Evolutionary conservation across 1,140 invertebrate species (phyloP).

Genomic region (Melanaphis sacchari): DNA sequence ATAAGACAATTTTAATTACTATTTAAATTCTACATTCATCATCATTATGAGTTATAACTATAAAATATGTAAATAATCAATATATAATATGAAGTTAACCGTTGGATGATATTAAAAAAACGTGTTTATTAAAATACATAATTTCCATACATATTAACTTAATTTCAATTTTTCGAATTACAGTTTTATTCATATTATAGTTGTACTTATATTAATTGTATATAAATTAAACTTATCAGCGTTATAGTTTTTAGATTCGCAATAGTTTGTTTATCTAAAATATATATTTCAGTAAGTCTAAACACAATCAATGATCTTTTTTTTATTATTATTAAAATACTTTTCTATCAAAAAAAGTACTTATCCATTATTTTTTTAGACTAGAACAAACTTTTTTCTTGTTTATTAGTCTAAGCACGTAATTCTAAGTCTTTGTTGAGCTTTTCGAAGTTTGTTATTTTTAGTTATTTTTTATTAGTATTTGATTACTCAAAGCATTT

Average conservation of each 20-base stretch:
- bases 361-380: neutral
- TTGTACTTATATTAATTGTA: neutral
- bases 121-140: neutral
- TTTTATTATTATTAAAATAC: neutral
- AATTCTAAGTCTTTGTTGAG: neutral
- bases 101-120: neutral
- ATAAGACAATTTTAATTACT: neutral
- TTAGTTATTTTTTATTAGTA: constrained; percentile 12
- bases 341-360: neutral
- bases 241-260: neutral
- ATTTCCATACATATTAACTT: neutral
- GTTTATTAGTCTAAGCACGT: neutral
- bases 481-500: constrained; percentile 7
- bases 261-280: neutral
- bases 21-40: neutral
- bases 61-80: neutral
- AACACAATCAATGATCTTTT: neutral
- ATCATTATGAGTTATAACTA: neutral
- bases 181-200: neutral
- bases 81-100: neutral
- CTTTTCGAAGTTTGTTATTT: constrained; percentile 10
- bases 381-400: neutral
- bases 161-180: neutral
- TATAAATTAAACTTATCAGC: neutral
- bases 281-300: neutral